Evolutionary conservation across 1,140 invertebrate species (phyloP).

Genomic region (Drosophila nasuta): DNA sequence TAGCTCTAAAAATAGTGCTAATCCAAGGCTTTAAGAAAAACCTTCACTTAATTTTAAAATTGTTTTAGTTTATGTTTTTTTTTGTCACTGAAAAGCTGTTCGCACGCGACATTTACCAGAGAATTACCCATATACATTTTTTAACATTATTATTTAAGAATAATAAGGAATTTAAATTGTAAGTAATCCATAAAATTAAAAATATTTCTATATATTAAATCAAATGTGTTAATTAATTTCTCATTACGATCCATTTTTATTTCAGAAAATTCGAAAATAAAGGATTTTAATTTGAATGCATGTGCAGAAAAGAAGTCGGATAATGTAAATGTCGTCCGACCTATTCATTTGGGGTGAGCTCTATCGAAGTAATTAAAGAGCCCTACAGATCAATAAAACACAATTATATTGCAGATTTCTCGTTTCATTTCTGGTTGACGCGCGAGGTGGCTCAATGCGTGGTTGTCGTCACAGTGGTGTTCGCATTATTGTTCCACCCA

Average conservation of each 20-base stretch:
- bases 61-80: too few relatives aligned
- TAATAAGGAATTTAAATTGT: too few relatives aligned
- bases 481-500: slow-evolving; percentile 97
- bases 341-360: slow-evolving; percentile 91
- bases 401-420: slow-evolving; percentile 92
- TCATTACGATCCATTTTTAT: neutral
- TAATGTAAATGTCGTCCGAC: slow-evolving; percentile 89
- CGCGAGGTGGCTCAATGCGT: slow-evolving; percentile 98
- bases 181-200: too few relatives aligned
- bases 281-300: neutral
- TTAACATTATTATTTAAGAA: too few relatives aligned
- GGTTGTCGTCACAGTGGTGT: slow-evolving; percentile 99
- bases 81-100: too few relatives aligned
- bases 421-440: slow-evolving; percentile 99
- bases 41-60: too few relatives aligned
- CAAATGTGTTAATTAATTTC: too few relatives aligned
- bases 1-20: too few relatives aligned
- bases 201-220: too few relatives aligned
- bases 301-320: slow-evolving; percentile 84
- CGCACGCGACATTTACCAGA: too few relatives aligned
- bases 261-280: slow-evolving; percentile 25
- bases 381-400: neutral
- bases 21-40: too few relatives aligned
- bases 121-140: neutral
- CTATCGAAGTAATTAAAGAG: neutral